These are phyloP conservation scores for Aporophyla nigra DNA, from an alignment of 2,888 invertebrate genomes.

Conservation along the genomic window DNA sequence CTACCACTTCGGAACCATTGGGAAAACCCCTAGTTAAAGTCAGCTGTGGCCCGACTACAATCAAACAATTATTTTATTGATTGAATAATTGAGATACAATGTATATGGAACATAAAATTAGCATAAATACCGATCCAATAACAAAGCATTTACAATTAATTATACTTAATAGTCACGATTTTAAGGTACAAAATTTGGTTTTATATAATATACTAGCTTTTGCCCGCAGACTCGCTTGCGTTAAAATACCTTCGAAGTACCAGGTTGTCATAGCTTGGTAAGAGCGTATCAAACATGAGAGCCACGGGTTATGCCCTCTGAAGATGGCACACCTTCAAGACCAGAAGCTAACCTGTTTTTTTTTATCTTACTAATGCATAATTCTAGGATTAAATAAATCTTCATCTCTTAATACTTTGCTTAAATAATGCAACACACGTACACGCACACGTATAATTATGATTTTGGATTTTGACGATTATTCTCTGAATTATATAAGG, in stretches of 20 bases:
- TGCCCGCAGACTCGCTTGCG: too few species aligned
- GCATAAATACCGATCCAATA: constrained; percentile 26
- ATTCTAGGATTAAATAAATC: background rate
- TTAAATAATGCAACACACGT: background rate
- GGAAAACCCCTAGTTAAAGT: background rate
- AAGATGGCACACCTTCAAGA: background rate
- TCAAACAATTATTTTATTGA: background rate
- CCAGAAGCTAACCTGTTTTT: constrained; percentile 5
- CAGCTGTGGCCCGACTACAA: background rate
- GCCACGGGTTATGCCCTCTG: too few species aligned
- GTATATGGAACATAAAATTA: constrained; percentile 5
- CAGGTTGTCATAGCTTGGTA: too few species aligned
- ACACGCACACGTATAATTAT: background rate
- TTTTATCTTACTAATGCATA: background rate
- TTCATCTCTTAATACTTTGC: too few species aligned
- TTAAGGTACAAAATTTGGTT: background rate
- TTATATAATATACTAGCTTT: too few species aligned
- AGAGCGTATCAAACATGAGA: too few species aligned
- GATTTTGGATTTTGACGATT: background rate
- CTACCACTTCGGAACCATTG: background rate
- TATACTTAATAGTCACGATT: constrained; percentile 4
- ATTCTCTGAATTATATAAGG: background rate
- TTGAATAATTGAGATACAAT: constrained; percentile 19
- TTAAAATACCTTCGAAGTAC: too few species aligned
- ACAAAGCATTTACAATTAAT: constrained; percentile 2